Conservation (phyloP, 1,140 invertebrate species). For the Globodera rostochiensis region DNA sequence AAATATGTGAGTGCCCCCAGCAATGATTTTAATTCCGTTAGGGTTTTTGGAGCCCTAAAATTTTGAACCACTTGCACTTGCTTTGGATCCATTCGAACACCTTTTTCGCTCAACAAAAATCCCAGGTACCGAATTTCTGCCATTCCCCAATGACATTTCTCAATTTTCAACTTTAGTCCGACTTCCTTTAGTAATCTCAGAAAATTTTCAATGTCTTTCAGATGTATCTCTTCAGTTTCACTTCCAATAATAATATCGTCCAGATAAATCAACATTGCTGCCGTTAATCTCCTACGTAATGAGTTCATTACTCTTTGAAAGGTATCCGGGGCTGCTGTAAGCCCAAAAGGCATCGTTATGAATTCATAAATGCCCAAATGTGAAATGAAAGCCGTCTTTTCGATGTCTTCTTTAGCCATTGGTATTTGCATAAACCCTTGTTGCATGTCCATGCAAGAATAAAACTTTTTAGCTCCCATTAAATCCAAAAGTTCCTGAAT, state of each 20-base stretch:
- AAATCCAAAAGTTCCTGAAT: conserved; percentile 30
- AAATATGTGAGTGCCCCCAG: conserved; percentile 31
- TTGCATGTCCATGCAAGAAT: conserved; percentile 8
- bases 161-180: not conserved
- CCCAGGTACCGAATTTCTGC: conserved; percentile 29
- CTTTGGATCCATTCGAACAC: conserved; percentile 13
- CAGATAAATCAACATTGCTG: conserved; percentile 27
- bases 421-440: not conserved
- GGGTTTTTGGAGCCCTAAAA: conserved; percentile 27
- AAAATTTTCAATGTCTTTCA: conserved; percentile 21
- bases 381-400: not conserved
- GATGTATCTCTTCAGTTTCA: conserved; percentile 12
- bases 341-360: conserved; percentile 20
- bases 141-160: conserved; percentile 27
- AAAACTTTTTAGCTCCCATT: conserved; percentile 18
- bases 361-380: conserved; percentile 12
- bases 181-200: not conserved
- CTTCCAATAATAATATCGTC: conserved; percentile 26
- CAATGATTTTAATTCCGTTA: conserved; percentile 35
- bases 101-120: conserved; percentile 2
- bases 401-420: too few species aligned
- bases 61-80: conserved; percentile 29
- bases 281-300: not conserved
- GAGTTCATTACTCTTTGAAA: conserved; percentile 19
- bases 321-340: conserved; percentile 13